Percentiles rank a stretch among this genome's conserved stretches.
Conservation (phyloP, 2,888 invertebrate species). For the Marronus borbonicus region DNA sequence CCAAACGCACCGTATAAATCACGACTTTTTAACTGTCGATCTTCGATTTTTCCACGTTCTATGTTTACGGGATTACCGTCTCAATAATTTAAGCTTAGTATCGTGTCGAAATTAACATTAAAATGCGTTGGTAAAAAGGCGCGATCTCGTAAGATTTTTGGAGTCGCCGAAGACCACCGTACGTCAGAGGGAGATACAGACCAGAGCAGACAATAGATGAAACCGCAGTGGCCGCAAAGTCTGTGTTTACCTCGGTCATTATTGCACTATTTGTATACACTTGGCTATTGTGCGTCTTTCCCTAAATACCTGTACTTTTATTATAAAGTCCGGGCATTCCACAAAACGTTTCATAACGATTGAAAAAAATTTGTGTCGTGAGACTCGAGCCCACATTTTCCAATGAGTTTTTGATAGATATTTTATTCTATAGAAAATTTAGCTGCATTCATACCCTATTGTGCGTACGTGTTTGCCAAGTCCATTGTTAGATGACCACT, state of each 20-base stretch:
- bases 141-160: conserved; percentile 41
- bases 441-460: conserved; percentile 50
- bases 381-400: conserved; percentile 55
- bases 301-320: conserved; percentile 60
- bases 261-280: conserved; percentile 69
- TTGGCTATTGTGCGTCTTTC: conserved; percentile 61
- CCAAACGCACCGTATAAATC: conserved; percentile 26
- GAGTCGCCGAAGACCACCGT: conserved; percentile 50
- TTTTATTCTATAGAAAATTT: conserved; percentile 60
- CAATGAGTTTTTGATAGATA: conserved; percentile 60
- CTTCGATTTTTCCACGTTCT: neutral
- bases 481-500: conserved; percentile 43
- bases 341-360: conserved; percentile 41
- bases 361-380: conserved; percentile 52
- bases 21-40: conserved; percentile 16
- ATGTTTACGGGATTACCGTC: conserved; percentile 15
- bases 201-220: conserved; percentile 58
- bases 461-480: conserved; percentile 37
- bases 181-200: conserved; percentile 49
- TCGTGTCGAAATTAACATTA: conserved; percentile 4
- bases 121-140: conserved; percentile 12
- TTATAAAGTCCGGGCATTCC: conserved; percentile 15
- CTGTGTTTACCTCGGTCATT: conserved; percentile 68
- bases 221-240: conserved; percentile 65
- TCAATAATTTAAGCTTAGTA: conserved; percentile 18